Percentiles rank a stretch among this genome's conserved stretches.
phyloP scores from a whole-genome alignment of 2,113 vertebrate genomes.

The Polyodon spathula region DNA sequence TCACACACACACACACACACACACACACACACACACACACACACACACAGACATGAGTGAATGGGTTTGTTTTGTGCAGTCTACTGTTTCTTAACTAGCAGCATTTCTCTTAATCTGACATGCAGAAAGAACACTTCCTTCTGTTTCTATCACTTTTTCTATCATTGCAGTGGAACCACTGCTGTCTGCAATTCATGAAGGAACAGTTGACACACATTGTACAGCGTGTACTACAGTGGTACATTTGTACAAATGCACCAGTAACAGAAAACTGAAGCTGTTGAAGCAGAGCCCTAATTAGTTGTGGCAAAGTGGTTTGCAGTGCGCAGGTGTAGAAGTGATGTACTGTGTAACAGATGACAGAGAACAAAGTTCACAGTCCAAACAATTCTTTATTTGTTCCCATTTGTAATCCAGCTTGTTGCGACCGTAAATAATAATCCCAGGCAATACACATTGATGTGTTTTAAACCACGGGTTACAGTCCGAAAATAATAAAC shows the following conservation, averaged over 20 bases:
- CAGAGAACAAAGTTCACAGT: conserved; percentile 1
- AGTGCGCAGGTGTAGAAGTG: too few relatives aligned
- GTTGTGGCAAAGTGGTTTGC: too few relatives aligned
- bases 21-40: too few relatives aligned
- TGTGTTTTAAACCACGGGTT: too few relatives aligned
- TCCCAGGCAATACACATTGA: too few relatives aligned
- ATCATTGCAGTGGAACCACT: conserved; percentile 7
- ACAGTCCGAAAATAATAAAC: too few relatives aligned
- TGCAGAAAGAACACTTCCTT: background rate
- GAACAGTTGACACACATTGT: background rate
- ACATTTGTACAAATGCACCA: background rate
- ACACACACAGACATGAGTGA: too few relatives aligned
- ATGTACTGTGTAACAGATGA: too few relatives aligned
- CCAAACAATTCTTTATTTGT: too few relatives aligned
- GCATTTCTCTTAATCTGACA: conserved; percentile 6
- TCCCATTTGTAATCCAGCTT: too few relatives aligned
- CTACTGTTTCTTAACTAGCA: conserved; percentile 1
- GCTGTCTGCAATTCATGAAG: background rate
- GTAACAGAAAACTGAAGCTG: background rate
- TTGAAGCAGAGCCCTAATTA: background rate
- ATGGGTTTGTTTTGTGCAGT: background rate
- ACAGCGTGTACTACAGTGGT: background rate
- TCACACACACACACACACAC: too few relatives aligned
- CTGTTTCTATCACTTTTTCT: conserved; percentile 12
- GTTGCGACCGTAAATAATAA: too few relatives aligned